Base-by-base conservation (phyloP, 1,140 invertebrate species). In the Antheraea pernyi region DNA sequence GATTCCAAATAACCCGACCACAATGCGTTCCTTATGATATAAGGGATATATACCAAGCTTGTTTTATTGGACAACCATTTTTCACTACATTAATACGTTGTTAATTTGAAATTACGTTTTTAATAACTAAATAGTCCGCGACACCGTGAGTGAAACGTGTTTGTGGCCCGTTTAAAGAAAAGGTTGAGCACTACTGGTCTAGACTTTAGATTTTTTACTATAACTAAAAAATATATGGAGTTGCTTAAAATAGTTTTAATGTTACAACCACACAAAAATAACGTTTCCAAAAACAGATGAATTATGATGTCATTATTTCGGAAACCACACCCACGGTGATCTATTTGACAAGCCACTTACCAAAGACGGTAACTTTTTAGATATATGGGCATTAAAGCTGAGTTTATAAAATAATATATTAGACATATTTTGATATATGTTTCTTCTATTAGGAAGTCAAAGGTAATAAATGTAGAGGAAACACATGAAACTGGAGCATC, bases 401-500 rank as follows among this genome's bases (percentile, higher is more conserved):
- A n/a, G n/a, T n/a, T n/a, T n/a, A n/a, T n/a, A n/a, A n/a, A n/a
- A n/a, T n/a, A n/a, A n/a, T n/a, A n/a, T n/a, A n/a, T n/a, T n/a
- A n/a, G n/a, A n/a, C n/a, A n/a, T n/a, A n/a, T n/a, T n/a, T n/a
- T n/a, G n/a, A n/a, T n/a, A n/a, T n/a, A 16, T 53, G 46, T 37
- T 69, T 64, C 22, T 42, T 59, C 19, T 66, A 36, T 36, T 19
- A 58, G 22, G n/a, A 64, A 70, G 70, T 72, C 63, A 60, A 74
- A 64, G 42, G 53, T 42, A 72, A 37, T 71, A 73, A 70, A 75
- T 61, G 63, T 71, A 59, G 68, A 64, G 22, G 22, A 30, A 30
- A 30, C 22, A 30, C 22, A 30, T 66, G 67, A 76, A 79, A 74
- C 53, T 68, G 64, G 77, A 74, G 63, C 74, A 76, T 66, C 37